Base-by-base conservation (phyloP, 1,140 invertebrate genomes). In the Dufourea novaeangliae region DNA sequence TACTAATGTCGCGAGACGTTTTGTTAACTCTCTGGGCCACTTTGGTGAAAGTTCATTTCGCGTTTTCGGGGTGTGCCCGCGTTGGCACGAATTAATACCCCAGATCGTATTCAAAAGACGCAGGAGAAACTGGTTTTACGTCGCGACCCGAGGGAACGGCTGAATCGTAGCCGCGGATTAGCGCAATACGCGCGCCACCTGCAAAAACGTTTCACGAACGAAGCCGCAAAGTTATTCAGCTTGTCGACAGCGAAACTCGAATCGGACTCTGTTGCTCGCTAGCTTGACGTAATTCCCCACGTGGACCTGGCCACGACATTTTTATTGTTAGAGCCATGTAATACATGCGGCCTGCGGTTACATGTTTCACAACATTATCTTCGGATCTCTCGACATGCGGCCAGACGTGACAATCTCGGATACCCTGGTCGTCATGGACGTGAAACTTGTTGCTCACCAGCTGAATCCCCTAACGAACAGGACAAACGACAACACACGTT, bases 391-490 rank as follows among this genome's bases (percentile, higher is more conserved):
- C 25, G 25, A 22, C 32, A 14, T n/a, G 20, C 41, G 41, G 71
- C 14, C 34, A 52, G 22, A n/a, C 25, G 17, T 29, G 41, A 32
- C 63, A 20, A 14, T 8, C 6, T 12, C 14, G n/a, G 32, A 74
- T 66, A 54, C 78, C n/a, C 54, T 63, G 32, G 50, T 29, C 27
- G 50, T 82, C 34, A 25, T 22, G 62, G 50, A 39, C 74, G 67
- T 63, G 76, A 41, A 69, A 83, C 80, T 83, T 83, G 82, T 83
- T 83, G 82, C 82, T 73, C 61, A n/a, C 68, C 74, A 70, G 17
- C 67, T 44, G 67, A 54, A 64, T 61, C 46, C n/a, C n/a, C 41
- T 64, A 44, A 56, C 56, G 52, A 79, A 59, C 44, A 27, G 63
- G 34, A 50, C 70, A 17, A 29, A 25, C 25, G 59, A 64, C 59